Evolutionary conservation across 2,888 invertebrate species (phyloP).

Genomic region (Lasioglossum vierecki): DNA sequence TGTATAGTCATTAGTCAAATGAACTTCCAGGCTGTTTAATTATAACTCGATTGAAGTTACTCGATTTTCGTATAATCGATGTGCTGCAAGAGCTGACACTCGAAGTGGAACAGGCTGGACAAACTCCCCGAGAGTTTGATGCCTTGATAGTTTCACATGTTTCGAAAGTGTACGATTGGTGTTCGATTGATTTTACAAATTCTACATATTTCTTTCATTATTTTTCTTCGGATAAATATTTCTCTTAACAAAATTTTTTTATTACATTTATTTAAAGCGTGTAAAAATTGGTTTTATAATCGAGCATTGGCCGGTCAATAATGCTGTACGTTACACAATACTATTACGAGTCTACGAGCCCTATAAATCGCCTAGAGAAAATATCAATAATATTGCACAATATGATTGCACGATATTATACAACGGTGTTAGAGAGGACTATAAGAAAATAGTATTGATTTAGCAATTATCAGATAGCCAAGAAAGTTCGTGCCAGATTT

Average conservation of each 20-base stretch:
- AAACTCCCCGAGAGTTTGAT: not conserved
- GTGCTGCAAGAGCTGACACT: not conserved
- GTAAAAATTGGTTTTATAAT: not conserved
- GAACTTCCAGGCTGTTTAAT: not conserved
- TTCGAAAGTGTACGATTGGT: not conserved
- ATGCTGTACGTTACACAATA: not conserved
- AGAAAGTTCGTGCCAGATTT: not conserved
- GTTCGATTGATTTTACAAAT: not conserved
- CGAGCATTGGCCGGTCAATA: not conserved
- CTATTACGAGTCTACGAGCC: not conserved
- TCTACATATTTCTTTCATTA: not conserved
- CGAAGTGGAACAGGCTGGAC: not conserved
- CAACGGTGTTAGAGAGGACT: not conserved
- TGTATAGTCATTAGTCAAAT: not conserved
- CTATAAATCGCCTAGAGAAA: not conserved
- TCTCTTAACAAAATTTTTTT: no score
- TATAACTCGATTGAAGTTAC: conserved; percentile 30
- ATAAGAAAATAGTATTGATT: not conserved
- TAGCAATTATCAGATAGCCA: not conserved
- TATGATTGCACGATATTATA: not conserved
- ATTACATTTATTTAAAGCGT: no score
- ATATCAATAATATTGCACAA: not conserved
- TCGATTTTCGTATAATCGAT: conserved; percentile 29
- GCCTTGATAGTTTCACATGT: not conserved
- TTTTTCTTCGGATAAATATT: not conserved